Evolutionary conservation across 92 coral and sea anemone species (phyloP), one percentile per base, ranked within the genome.

Genomic region (Hydrozoanthus gracilis): DNA sequence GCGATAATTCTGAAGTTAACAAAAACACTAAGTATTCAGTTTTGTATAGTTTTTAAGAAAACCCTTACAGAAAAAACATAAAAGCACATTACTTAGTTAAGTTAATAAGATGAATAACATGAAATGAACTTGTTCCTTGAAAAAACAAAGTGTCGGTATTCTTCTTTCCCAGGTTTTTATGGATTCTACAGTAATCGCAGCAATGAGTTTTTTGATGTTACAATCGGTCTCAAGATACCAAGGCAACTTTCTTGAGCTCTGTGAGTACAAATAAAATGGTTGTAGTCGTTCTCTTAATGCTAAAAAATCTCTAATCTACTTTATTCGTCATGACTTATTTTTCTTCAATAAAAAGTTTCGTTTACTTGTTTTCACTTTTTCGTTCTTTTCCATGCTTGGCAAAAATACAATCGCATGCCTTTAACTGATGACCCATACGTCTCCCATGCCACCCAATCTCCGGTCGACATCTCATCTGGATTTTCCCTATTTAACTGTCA

Each of bases 171-270:
- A 93, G 91, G 89, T 87, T 15, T 91, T 91, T 69, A 80, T 76
- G 27, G 61, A 78, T 47, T 79, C 98, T 61, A 88, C 88, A 17
- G 77, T 82, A 17, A 13, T 91, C 13, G 78, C 88, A 84, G 84
- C 91, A 74, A 52, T 94, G 15, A 87, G 92, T 83, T 89, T 78
- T 2, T 87, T 94, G 12, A 89, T 94, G 54, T 79, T 92, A 46
- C 86, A 87, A 15, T 88, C 93, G 39, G 89, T 93, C 20, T 78
- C 66, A 39, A 64, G 82, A 73, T 94, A 90, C 44, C 82, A 87
- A 44, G 67, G 84, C 27, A 78, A 66, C 51, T 73, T 90, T 16
- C 71, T 90, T 51, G 88, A 91, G 51, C 84, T 94, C 35, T 90
- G 98, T 94, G 86, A 94, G 98, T 80, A 16, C 4, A 6, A 27